Base-by-base conservation (phyloP, 2,888 invertebrate genomes). In the Philonicus albiceps region DNA sequence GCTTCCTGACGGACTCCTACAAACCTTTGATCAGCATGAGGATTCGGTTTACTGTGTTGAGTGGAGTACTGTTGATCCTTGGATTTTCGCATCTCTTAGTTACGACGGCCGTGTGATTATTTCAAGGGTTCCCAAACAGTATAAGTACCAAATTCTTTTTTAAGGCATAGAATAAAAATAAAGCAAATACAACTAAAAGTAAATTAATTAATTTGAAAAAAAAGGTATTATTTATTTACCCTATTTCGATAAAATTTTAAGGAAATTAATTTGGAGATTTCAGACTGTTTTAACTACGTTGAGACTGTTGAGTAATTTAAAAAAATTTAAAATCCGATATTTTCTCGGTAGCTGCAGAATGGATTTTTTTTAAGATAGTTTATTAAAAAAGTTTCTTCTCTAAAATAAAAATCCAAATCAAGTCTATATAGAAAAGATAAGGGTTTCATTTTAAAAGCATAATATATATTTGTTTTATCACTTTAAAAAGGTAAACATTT, bases 71-170 rank as follows among this genome's bases (percentile, higher is more conserved):
- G 97, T 97, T 31, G 99, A 99, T 93, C 98, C 99, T 16, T 99
- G 99, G 99, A 96, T 98, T 87, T 99, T 99, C 93, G 99, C 99
- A n/a, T 99, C 99, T 0, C 94, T 99, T 1, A 98, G 98, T 91
- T 99, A 98, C 91, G 99, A 99, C 93, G 99, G 99, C 0, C 93
- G 99, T 80, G 94, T 99, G 22, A 96, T 99, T 78, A 95, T 99
- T 53, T 98, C 98, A 64, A 94, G 96, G 90, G 98, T 99, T 30
- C 98, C 99, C n/a, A 94, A 97, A 88, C 96, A 97, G 90, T 96
- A 97, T 91, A 99, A 99, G 93, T 98, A 98, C 91, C 97, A 97
- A 93, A 97, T 99, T 90, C 93, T 98, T 89, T 93, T 97, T 88
- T 97, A 94, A 93, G 27, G 8, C 3, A 27, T 22, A 64, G 7